These are phyloP conservation scores for Pristionchus pacificus DNA, from an alignment of 1,140 invertebrate species.

Conservation along the genomic window DNA sequence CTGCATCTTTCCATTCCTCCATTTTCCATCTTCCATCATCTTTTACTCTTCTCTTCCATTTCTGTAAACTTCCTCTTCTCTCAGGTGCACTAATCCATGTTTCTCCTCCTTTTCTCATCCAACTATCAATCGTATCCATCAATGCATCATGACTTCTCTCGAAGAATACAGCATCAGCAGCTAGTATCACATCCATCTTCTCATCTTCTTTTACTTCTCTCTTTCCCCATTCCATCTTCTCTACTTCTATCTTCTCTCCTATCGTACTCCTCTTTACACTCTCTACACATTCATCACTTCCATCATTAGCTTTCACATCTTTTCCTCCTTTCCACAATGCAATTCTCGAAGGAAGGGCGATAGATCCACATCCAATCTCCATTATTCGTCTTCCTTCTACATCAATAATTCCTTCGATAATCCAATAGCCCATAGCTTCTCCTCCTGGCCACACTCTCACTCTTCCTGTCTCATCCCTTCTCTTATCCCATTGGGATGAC, in stretches of 20 bases:
- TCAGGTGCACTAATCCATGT: conserved; percentile 14
- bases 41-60: conserved; percentile 13
- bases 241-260: conserved; percentile 6
- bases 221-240: background rate
- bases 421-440: conserved; percentile 16
- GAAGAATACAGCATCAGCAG: conserved; percentile 29
- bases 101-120: background rate
- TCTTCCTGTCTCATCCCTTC: conserved; percentile 29
- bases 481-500: too few species aligned
- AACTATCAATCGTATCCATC: conserved; percentile 5
- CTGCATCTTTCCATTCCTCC: background rate
- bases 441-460: conserved; percentile 26
- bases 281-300: conserved; percentile 13
- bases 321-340: background rate
- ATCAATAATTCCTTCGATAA: background rate
- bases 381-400: conserved; percentile 2
- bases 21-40: background rate
- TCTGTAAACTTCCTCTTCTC: conserved; percentile 20
- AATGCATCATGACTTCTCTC: conserved; percentile 12
- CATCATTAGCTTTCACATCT: conserved; percentile 19
- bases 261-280: background rate
- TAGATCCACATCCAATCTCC: conserved; percentile 20
- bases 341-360: conserved; percentile 17
- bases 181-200: conserved; percentile 20
- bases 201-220: background rate